Evolutionary conservation across 2,113 vertebrate species (phyloP).

Genomic region (Myotis davidii): DNA sequence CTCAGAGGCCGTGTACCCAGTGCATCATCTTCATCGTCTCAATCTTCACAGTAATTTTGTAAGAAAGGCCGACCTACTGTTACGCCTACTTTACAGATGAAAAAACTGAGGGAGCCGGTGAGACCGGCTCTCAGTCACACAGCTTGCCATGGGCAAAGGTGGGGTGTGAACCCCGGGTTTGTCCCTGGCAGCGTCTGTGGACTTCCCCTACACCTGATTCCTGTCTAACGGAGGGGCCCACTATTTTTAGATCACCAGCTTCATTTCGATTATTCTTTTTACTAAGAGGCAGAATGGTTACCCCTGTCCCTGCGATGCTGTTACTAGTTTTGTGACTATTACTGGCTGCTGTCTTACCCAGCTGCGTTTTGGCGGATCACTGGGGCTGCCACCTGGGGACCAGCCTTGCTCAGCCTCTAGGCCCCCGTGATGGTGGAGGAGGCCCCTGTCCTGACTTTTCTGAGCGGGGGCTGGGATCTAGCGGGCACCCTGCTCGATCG

Average conservation of each 20-base stretch:
- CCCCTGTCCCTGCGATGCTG: neutral
- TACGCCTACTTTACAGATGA: neutral
- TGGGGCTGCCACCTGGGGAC: neutral
- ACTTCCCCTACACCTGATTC: constrained; percentile 1
- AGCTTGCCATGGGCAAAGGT: neutral
- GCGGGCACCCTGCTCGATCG: rapidly evolving
- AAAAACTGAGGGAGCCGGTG: neutral
- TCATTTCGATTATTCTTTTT: constrained; percentile 58
- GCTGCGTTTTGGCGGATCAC: neutral
- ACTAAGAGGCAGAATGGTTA: constrained; percentile 40
- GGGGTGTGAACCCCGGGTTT: neutral
- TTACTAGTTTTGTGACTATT: neutral
- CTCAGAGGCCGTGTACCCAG: neutral
- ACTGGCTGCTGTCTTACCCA: neutral
- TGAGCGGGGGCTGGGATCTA: neutral
- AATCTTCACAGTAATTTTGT: neutral
- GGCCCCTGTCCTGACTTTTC: neutral
- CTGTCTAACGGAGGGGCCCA: neutral
- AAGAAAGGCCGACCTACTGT: rapidly evolving
- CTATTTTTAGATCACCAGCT: constrained; percentile 49
- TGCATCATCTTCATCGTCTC: neutral
- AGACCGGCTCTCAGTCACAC: neutral
- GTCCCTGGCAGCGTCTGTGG: neutral
- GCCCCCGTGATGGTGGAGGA: neutral
- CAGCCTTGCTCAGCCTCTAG: neutral